Percentiles rank a stretch among this genome's conserved stretches.
Evolutionary conservation across 1,140 invertebrate genomes (phyloP).

Genomic region (Drosophila sp.): DNA sequence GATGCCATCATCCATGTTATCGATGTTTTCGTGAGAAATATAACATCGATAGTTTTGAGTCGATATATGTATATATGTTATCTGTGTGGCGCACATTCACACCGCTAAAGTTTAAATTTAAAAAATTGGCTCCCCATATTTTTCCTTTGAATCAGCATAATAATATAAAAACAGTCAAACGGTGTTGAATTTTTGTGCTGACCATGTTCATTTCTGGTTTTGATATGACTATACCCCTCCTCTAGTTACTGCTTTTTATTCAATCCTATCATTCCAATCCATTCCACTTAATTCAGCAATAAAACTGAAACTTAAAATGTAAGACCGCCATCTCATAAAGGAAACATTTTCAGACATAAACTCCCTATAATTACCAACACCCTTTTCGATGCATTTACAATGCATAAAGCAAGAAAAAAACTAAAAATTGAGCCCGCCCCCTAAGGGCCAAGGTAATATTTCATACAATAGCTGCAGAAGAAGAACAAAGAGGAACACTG

Average conservation of each 20-base stretch:
- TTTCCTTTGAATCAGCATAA: no score
- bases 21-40: no score
- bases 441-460: constrained; percentile 61
- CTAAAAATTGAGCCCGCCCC: constrained; percentile 75
- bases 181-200: no score
- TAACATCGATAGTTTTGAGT: no score
- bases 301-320: constrained; percentile 52
- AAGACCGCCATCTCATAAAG: constrained; percentile 65
- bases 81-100: no score
- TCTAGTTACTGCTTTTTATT: neutral
- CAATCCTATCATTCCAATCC: neutral
- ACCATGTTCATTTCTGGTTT: neutral
- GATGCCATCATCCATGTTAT: no score
- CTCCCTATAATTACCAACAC: constrained; percentile 83
- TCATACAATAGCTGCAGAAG: constrained; percentile 42
- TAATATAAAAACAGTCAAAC: no score
- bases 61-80: no score
- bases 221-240: neutral
- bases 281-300: constrained; percentile 60
- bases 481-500: constrained; percentile 19
- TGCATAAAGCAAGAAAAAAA: neutral
- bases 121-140: no score
- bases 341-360: constrained; percentile 81
- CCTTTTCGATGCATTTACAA: constrained; percentile 78
- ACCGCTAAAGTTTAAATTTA: no score